These are phyloP conservation scores for Podotricha telesiphe DNA, from an alignment of 2,888 invertebrate species.

Conservation along the genomic window DNA sequence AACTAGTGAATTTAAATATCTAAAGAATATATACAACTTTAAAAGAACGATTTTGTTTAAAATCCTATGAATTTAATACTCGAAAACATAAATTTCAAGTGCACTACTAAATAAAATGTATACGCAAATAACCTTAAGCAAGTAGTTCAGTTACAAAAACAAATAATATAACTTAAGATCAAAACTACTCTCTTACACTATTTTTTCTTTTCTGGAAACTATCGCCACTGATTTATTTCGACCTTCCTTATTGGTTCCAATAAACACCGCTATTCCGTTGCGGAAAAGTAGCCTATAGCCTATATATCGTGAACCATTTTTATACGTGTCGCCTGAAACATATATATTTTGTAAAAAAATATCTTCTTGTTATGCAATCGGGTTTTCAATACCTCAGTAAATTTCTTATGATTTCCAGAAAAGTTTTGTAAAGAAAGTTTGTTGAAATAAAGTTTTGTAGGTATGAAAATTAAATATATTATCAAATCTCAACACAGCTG, in stretches of 20 bases:
- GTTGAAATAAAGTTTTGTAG: no score
- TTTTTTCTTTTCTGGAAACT: constrained; percentile 33
- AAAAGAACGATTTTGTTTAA: no score
- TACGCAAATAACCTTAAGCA: no score
- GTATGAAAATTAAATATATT: no score
- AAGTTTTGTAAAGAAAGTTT: no score
- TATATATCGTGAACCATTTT: constrained; percentile 22
- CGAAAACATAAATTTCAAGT: no score
- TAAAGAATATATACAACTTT: no score
- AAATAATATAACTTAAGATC: constrained; percentile 11
- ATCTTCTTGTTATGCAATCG: background rate
- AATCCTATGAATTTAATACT: no score
- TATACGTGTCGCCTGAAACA: constrained; percentile 15
- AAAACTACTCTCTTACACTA: constrained; percentile 18
- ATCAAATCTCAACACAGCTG: no score
- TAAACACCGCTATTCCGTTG: constrained; percentile 42
- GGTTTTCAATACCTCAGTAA: background rate
- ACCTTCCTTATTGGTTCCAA: constrained; percentile 47
- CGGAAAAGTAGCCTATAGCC: constrained; percentile 26
- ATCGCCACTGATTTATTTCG: constrained; percentile 48
- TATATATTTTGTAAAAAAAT: constrained; percentile 1
- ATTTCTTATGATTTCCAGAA: background rate
- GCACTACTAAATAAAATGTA: no score
- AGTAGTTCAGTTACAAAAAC: constrained; percentile 1
- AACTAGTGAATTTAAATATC: no score